Conservation (phyloP, 2,113 vertebrate genomes). For the Lutjanus erythropterus region DNA sequence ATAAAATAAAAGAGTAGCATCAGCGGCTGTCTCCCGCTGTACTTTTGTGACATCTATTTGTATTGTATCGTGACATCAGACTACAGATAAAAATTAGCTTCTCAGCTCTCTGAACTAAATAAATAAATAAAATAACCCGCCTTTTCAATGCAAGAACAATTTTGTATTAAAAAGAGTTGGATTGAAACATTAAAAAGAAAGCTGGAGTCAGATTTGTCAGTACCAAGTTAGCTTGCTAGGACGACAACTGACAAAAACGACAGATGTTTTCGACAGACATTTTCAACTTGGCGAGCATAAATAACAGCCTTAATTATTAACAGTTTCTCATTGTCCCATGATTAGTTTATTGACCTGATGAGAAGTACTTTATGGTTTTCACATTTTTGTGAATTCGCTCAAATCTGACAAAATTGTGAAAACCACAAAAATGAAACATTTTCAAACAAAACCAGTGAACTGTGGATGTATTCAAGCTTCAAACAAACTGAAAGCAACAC, state of each 20-base stretch:
- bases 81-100: no score
- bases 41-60: no score
- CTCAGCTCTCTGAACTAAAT: no score
- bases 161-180: neutral
- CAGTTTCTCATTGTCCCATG: neutral
- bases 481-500: slow-evolving; percentile 2
- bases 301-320: slow-evolving; percentile 8
- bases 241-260: no score
- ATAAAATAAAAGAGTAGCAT: neutral
- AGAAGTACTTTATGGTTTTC: slow-evolving; percentile 6
- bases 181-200: no score
- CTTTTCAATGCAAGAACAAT: neutral
- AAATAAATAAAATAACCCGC: no score
- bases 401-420: neutral
- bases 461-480: neutral
- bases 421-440: slow-evolving; percentile 15
- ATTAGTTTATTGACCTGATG: neutral
- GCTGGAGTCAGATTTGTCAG: no score
- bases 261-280: neutral
- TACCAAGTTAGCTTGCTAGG: no score
- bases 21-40: neutral
- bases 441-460: neutral
- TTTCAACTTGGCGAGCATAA: neutral
- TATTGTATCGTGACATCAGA: no score
- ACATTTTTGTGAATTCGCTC: neutral